These are phyloP conservation scores for Spisula solida DNA, from an alignment of 2,888 invertebrate species.

Conservation along the genomic window DNA sequence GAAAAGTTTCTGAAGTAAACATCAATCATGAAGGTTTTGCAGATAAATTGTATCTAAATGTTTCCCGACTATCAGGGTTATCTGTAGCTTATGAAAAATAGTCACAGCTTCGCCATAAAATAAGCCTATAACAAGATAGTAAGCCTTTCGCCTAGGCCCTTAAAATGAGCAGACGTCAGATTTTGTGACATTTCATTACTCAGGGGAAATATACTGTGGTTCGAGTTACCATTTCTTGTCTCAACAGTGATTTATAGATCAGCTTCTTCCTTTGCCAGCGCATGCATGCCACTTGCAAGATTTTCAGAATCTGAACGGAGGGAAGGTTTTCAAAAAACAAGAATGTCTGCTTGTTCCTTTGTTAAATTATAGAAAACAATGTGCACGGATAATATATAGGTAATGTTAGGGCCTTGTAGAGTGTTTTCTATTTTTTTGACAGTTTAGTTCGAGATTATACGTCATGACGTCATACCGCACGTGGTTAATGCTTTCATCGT, in stretches of 20 bases:
- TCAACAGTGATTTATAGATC: slow-evolving; percentile 50
- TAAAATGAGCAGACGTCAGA: slow-evolving; percentile 67
- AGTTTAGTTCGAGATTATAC: too few species aligned
- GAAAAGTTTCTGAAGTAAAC: slow-evolving; percentile 56
- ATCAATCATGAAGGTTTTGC: slow-evolving; percentile 62
- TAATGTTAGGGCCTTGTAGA: background rate
- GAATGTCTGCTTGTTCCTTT: background rate
- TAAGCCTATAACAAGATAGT: slow-evolving; percentile 69
- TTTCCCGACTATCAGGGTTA: slow-evolving; percentile 64
- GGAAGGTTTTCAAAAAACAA: background rate
- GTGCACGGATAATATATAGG: background rate
- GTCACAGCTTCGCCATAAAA: slow-evolving; percentile 73
- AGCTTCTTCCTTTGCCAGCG: slow-evolving; percentile 11
- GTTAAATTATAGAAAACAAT: background rate
- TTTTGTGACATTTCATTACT: slow-evolving; percentile 71
- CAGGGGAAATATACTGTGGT: slow-evolving; percentile 58
- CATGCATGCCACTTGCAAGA: slow-evolving; percentile 27
- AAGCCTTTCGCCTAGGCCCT: slow-evolving; percentile 58
- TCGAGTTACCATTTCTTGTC: slow-evolving; percentile 62
- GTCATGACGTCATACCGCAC: background rate
- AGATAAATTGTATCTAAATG: slow-evolving; percentile 73
- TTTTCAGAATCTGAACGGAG: background rate
- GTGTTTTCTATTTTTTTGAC: background rate
- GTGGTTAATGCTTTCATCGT: background rate
- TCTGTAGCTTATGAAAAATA: slow-evolving; percentile 72